Base-by-base conservation (phyloP, 2,888 invertebrate genomes). In the Rhorus exstirpatorius region DNA sequence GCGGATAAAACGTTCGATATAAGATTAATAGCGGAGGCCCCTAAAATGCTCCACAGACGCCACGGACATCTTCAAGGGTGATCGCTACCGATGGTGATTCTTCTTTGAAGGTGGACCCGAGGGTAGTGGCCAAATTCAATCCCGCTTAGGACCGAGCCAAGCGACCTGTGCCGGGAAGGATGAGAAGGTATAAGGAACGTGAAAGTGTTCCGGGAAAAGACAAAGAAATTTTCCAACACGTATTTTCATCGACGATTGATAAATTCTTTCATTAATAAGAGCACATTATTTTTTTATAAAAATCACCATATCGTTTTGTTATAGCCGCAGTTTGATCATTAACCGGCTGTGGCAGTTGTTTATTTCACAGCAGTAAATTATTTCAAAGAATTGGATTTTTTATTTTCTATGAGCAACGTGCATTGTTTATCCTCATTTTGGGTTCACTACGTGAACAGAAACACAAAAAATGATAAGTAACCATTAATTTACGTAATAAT, bases 1-100 rank as follows among this genome's bases (percentile, higher is more conserved):
- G 86, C 86, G 92, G 91, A 92, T 92, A 92, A 92, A 93, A 88
- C 91, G 92, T 88, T 89, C 92, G 92, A 93, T 92, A 92, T 91
- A 93, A 93, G 93, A 93, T 93, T 93, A 93, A 93, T 93, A 92
- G 92, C 89, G 86, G 88, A 90, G 51, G 49, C 88, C 87, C 86
- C 87, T 89, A 87, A 86, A 87, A 77, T 72, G 81, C 74, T 81
- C 74, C 63, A 76, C 79, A 79, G 85, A 84, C 80, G 79, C 65
- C 41, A 78, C 65, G 67, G 65, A 63, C 68, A 63, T 71, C 71
- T 75, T 53, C 53, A 63, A 88, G 90, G 89, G 89, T 88, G 88
- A 86, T 85, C 67, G 68, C 79, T 51, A 86, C 84, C 88, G 87
- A 89, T 90, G 91, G 91, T 89, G 92, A 92, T 91, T 92, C 91